Percentiles rank a stretch among this genome's conserved stretches.
Evolutionary conservation across 2,113 vertebrate species (phyloP).

Genomic region (Pheucticus melanocephalus): DNA sequence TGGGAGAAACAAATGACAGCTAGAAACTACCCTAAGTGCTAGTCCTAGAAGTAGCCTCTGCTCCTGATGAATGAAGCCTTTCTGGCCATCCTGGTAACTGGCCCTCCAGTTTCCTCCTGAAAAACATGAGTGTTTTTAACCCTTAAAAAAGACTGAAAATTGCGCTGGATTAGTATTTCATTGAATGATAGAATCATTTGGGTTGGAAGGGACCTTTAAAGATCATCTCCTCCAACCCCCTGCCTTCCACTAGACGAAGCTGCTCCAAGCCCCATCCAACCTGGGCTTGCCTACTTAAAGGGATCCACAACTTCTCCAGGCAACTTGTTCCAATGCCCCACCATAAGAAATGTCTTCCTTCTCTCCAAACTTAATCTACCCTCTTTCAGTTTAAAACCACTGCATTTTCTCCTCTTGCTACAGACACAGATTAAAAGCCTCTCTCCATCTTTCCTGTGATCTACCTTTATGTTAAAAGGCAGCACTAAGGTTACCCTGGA

Average conservation of each 20-base stretch:
- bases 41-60: not conserved
- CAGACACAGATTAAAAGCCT: not conserved
- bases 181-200: not conserved
- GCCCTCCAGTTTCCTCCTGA: not conserved
- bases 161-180: not conserved
- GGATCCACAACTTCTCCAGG: fast-evolving
- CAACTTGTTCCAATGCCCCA: not conserved
- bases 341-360: not conserved
- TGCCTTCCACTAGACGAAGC: fast-evolving
- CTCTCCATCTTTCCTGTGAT: not conserved
- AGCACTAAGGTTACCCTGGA: fast-evolving
- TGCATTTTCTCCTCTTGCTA: not conserved
- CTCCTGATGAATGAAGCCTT: not conserved
- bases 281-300: not conserved
- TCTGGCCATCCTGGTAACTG: not conserved
- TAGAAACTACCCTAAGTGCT: not conserved
- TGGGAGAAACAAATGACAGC: not conserved
- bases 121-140: not conserved
- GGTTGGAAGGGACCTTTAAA: not conserved
- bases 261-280: not conserved
- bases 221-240: not conserved
- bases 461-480: not conserved
- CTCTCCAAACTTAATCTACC: not conserved
- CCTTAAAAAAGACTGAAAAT: not conserved
- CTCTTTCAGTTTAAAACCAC: not conserved